Evolutionary conservation across 2,888 invertebrate genomes (phyloP).

Genomic region (Limenitis camilla): DNA sequence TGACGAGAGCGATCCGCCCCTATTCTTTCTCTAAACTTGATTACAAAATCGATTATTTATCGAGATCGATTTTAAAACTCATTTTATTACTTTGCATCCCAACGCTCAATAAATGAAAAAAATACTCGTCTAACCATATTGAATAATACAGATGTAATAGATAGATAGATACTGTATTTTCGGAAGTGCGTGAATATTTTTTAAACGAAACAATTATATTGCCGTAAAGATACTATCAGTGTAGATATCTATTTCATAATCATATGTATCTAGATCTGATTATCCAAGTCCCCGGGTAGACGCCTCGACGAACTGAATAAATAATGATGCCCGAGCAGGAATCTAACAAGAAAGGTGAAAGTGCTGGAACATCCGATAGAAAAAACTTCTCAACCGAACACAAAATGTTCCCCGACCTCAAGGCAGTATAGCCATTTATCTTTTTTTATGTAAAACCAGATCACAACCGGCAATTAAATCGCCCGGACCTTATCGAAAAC

Average conservation of each 20-base stretch:
- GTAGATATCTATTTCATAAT: slow-evolving; percentile 44
- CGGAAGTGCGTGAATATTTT: slow-evolving; percentile 18
- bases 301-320: slow-evolving; percentile 49
- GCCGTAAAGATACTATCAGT: slow-evolving; percentile 34
- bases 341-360: slow-evolving; percentile 60
- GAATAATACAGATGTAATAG: neutral
- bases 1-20: slow-evolving; percentile 65
- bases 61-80: slow-evolving; percentile 64
- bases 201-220: slow-evolving; percentile 31
- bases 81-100: slow-evolving; percentile 55
- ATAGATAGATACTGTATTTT: slow-evolving; percentile 7
- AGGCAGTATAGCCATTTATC: slow-evolving; percentile 67
- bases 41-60: slow-evolving; percentile 71
- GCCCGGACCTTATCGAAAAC: slow-evolving; percentile 73
- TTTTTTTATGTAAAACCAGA: slow-evolving; percentile 74
- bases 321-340: slow-evolving; percentile 44
- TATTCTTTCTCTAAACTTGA: slow-evolving; percentile 68
- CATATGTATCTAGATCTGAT: slow-evolving; percentile 60
- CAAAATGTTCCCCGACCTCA: slow-evolving; percentile 61
- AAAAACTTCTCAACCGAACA: slow-evolving; percentile 59
- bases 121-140: neutral
- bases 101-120: slow-evolving; percentile 25
- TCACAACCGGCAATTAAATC: slow-evolving; percentile 74
- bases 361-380: slow-evolving; percentile 55
- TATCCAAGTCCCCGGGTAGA: slow-evolving; percentile 46